A percentile compares a stretch with the other conserved stretches of the same genome.
These are phyloP conservation scores for Phorcus lineatus DNA, from an alignment of 2,888 invertebrate species.

Conservation along the genomic window DNA sequence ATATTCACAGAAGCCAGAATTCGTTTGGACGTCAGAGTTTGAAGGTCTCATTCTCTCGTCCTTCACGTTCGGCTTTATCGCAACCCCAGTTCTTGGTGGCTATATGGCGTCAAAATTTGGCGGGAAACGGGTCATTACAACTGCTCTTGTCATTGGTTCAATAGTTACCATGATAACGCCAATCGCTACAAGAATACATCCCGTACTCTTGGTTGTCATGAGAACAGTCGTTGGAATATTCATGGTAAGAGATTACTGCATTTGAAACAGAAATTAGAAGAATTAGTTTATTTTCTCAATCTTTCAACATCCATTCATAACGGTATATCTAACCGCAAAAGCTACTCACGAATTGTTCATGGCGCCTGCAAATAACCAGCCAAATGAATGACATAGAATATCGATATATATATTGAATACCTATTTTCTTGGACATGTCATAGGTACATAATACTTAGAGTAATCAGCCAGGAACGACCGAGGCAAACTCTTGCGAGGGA, in stretches of 20 bases:
- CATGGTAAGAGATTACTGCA: slow-evolving; percentile 78
- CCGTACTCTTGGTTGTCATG: slow-evolving; percentile 82
- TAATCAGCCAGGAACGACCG: too few species aligned
- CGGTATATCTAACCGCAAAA: too few species aligned
- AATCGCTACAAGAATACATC: slow-evolving; percentile 82
- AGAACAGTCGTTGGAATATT: slow-evolving; percentile 88
- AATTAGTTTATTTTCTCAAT: too few species aligned
- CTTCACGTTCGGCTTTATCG: slow-evolving; percentile 70
- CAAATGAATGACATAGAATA: too few species aligned
- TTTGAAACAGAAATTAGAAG: too few species aligned
- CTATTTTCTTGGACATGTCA: too few species aligned
- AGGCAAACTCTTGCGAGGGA: too few species aligned
- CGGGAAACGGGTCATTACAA: slow-evolving; percentile 88
- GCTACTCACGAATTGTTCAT: too few species aligned
- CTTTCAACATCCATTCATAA: too few species aligned
- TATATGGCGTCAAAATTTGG: slow-evolving; percentile 86
- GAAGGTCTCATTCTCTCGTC: slow-evolving; percentile 62
- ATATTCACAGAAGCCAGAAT: slow-evolving; percentile 46
- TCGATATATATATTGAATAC: too few species aligned
- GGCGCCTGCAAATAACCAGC: too few species aligned
- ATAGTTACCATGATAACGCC: slow-evolving; percentile 89
- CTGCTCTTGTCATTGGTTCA: slow-evolving; percentile 88
- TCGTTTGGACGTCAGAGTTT: slow-evolving; percentile 56
- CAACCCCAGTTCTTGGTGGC: slow-evolving; percentile 66
- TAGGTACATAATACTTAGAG: too few species aligned